Conservation (phyloP, 2,113 vertebrate species). For the Corydoras maculifer region DNA sequence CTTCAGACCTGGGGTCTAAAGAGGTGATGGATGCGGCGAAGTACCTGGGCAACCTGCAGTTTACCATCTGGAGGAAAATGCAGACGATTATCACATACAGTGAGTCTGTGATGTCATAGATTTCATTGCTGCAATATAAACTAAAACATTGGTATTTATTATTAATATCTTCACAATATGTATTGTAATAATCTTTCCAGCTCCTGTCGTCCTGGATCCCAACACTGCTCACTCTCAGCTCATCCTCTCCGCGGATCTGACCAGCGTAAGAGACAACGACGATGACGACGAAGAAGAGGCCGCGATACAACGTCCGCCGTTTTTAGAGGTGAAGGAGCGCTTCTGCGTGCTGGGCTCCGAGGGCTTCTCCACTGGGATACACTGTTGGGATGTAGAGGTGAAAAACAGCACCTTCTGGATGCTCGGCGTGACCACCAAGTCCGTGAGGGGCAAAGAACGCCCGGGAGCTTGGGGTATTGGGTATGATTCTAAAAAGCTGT, state of each 20-base stretch:
- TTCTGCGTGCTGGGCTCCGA: slow-evolving; percentile 26
- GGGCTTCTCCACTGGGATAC: slow-evolving; percentile 21
- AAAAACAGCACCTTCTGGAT: slow-evolving; percentile 30
- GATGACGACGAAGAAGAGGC: slow-evolving; percentile 16
- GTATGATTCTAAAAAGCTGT: slow-evolving; percentile 2
- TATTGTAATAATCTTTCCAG: not conserved
- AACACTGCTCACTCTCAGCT: slow-evolving; percentile 33
- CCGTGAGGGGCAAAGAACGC: slow-evolving; percentile 11
- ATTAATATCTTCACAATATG: too few relatives aligned
- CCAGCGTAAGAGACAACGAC: slow-evolving; percentile 17
- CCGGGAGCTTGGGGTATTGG: slow-evolving; percentile 5
- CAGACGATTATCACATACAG: slow-evolving; percentile 12
- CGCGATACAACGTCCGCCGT: too few relatives aligned
- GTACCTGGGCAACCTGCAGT: slow-evolving; percentile 15
- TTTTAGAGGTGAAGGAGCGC: too few relatives aligned
- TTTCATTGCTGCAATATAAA: too few relatives aligned
- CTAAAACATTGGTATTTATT: too few relatives aligned
- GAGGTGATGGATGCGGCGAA: slow-evolving; percentile 17
- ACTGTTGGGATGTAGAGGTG: slow-evolving; percentile 35
- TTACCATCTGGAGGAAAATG: slow-evolving; percentile 22
- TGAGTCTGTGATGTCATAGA: not conserved
- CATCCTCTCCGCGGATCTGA: slow-evolving; percentile 24
- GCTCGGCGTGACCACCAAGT: slow-evolving; percentile 19
- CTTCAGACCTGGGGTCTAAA: not conserved
- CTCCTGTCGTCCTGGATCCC: slow-evolving; percentile 28